Conservation (phyloP, 2,888 invertebrate species). For the Hedychridium roseum region DNA sequence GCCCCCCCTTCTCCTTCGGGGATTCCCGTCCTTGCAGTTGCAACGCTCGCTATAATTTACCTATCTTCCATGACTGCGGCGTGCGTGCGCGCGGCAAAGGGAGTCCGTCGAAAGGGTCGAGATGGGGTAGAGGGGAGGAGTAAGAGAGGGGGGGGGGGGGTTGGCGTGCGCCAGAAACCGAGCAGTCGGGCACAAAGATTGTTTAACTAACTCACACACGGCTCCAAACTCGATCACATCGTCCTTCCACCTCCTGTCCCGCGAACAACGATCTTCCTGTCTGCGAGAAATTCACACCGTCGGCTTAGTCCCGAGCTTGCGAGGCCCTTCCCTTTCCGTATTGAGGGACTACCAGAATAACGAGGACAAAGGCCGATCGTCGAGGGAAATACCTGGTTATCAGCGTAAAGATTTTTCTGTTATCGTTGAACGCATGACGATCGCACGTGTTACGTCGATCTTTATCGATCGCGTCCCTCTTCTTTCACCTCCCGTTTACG, state of each 20-base stretch:
- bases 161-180: conserved; percentile 12
- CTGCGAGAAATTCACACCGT: too few species aligned
- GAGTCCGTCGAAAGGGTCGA: conserved; percentile 8
- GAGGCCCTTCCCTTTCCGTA: too few species aligned
- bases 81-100: conserved; percentile 17
- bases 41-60: conserved; percentile 38
- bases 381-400: too few species aligned
- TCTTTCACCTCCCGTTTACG: too few species aligned
- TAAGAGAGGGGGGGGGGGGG: not conserved
- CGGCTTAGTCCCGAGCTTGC: too few species aligned
- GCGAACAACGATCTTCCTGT: too few species aligned
- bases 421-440: too few species aligned
- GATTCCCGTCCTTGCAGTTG: conserved; percentile 25
- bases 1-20: conserved; percentile 16
- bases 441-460: too few species aligned
- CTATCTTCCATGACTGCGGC: conserved; percentile 23
- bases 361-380: too few species aligned
- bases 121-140: conserved; percentile 9
- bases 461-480: too few species aligned
- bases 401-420: too few species aligned
- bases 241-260: conserved; percentile 33
- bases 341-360: too few species aligned
- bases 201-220: conserved; percentile 39
- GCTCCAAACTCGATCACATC: conserved; percentile 43
- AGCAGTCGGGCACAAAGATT: conserved; percentile 39